Evolutionary conservation across 23 tunicate genomes (phyloP).

Genomic region (Botrylloides violaceus): DNA sequence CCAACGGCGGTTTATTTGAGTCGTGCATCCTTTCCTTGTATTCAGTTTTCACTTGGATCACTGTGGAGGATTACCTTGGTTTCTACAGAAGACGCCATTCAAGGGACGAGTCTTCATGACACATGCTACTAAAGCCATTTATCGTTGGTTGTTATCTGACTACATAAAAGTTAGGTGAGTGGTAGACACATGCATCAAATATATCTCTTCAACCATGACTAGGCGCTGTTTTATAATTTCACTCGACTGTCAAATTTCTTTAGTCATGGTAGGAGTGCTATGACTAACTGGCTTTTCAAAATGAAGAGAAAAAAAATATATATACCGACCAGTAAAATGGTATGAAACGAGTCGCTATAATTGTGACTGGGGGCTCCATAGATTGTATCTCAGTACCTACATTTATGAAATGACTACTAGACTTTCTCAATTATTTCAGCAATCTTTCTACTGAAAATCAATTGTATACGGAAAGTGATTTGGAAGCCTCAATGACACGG

Average conservation of each 20-base stretch:
- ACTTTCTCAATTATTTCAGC: slow-evolving; percentile 30
- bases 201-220: neutral
- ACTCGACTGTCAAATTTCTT: too few species aligned
- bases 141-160: slow-evolving; percentile 89
- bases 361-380: too few species aligned
- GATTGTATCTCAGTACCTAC: too few species aligned
- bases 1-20: too few species aligned
- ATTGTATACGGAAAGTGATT: slow-evolving; percentile 86
- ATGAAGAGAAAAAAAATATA: too few species aligned
- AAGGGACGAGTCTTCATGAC: slow-evolving; percentile 98
- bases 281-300: too few species aligned
- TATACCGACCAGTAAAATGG: too few species aligned
- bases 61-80: slow-evolving; percentile 95
- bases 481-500: slow-evolving; percentile 81
- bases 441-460: slow-evolving; percentile 90
- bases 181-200: neutral
- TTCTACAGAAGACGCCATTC: slow-evolving; percentile 79
- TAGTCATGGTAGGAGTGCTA: too few species aligned
- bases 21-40: neutral
- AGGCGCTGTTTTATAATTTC: neutral
- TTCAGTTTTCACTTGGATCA: slow-evolving; percentile 92
- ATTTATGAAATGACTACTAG: neutral
- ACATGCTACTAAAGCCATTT: slow-evolving; percentile 92
- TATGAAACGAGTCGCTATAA: too few species aligned
- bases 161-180: slow-evolving; percentile 89